Conservation (phyloP, 1,140 invertebrate genomes). For the Drosophila prosaltans region DNA sequence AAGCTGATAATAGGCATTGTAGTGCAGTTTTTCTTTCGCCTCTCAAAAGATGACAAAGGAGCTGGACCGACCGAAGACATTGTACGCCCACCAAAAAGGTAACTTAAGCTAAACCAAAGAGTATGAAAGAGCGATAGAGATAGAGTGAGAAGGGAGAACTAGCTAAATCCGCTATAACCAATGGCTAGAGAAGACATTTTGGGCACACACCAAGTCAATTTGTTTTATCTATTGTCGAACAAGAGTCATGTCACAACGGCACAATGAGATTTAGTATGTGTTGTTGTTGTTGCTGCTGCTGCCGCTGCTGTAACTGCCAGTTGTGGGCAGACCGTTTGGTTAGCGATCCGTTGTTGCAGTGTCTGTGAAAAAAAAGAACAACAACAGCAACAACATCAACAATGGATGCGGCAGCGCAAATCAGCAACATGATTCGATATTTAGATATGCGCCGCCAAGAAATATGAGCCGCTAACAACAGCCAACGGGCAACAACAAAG, state of each 20-base stretch:
- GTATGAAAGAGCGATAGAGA: slow-evolving; percentile 14
- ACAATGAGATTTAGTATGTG: slow-evolving; percentile 79
- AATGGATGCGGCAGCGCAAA: slow-evolving; percentile 72
- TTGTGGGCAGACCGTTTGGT: slow-evolving; percentile 17
- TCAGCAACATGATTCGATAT: slow-evolving; percentile 80
- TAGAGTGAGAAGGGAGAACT: slow-evolving; percentile 10
- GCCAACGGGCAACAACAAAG: slow-evolving; percentile 57
- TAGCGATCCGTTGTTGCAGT: slow-evolving; percentile 18
- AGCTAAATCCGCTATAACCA: slow-evolving; percentile 2
- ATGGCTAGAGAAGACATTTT: slow-evolving; percentile 78
- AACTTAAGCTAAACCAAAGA: slow-evolving; percentile 1
- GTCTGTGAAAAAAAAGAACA: neutral
- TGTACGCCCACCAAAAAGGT: slow-evolving; percentile 61
- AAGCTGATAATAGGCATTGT: slow-evolving; percentile 75
- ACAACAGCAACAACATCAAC: slow-evolving; percentile 30
- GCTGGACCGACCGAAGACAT: slow-evolving; percentile 31
- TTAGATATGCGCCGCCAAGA: slow-evolving; percentile 78
- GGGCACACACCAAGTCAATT: slow-evolving; percentile 83
- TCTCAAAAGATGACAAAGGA: slow-evolving; percentile 73
- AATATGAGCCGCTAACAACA: slow-evolving; percentile 79
- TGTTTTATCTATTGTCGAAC: slow-evolving; percentile 83
- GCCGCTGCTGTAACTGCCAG: slow-evolving; percentile 25
- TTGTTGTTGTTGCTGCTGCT: slow-evolving; percentile 54
- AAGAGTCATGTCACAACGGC: slow-evolving; percentile 81
- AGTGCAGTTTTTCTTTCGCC: slow-evolving; percentile 55